These are phyloP conservation scores for Horisme vitalbata DNA, from an alignment of 2,888 invertebrate genomes.

Conservation along the genomic window DNA sequence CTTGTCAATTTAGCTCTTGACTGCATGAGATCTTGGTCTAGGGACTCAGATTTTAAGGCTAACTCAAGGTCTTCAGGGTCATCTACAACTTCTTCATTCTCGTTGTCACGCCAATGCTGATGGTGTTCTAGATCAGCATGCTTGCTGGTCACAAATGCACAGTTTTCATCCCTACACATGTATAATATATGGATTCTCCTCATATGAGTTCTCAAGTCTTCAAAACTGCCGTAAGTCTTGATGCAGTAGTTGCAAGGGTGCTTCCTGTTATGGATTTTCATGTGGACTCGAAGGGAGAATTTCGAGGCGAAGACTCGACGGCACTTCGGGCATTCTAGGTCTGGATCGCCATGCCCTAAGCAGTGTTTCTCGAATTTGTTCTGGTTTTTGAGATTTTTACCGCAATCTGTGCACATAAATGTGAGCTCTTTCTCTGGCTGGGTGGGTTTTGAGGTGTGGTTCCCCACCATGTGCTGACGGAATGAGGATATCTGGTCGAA, in stretches of 20 bases:
- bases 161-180: slow-evolving; percentile 50
- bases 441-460: slow-evolving; percentile 39
- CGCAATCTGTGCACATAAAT: slow-evolving; percentile 63
- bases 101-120: slow-evolving; percentile 34
- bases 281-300: slow-evolving; percentile 66
- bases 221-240: slow-evolving; percentile 48
- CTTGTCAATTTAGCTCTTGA: too few species aligned
- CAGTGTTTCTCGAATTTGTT: slow-evolving; percentile 66
- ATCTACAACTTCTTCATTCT: neutral
- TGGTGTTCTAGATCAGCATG: slow-evolving; percentile 45
- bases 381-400: slow-evolving; percentile 60
- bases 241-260: slow-evolving; percentile 56
- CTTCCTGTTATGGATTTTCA: slow-evolving; percentile 63
- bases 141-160: slow-evolving; percentile 45
- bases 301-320: slow-evolving; percentile 75
- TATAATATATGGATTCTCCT: slow-evolving; percentile 53
- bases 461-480: slow-evolving; percentile 60
- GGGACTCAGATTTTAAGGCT: slow-evolving; percentile 7
- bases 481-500: slow-evolving; percentile 62
- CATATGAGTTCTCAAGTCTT: slow-evolving; percentile 50
- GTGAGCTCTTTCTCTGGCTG: slow-evolving; percentile 38
- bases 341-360: slow-evolving; percentile 70
- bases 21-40: neutral
- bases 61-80: slow-evolving; percentile 40
- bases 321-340: slow-evolving; percentile 69